Conservation (phyloP, 2,797 vertebrate genomes). For the Rhabdophis nuchalis region DNA sequence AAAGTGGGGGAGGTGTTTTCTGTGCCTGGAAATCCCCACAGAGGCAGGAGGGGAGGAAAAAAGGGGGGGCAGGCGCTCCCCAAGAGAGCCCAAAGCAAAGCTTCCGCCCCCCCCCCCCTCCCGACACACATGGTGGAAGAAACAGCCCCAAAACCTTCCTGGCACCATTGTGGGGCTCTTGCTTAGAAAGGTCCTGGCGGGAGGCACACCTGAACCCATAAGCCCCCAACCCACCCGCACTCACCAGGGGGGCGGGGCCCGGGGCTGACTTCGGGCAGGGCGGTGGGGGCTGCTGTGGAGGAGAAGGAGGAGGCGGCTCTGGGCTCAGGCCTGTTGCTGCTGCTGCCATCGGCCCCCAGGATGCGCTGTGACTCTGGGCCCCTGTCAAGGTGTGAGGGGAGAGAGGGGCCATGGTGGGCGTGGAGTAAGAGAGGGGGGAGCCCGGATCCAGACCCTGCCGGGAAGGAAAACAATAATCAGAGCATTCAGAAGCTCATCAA, state of each 20-base stretch:
- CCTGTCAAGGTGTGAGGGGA: background rate
- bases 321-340: background rate
- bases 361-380: background rate
- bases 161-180: background rate
- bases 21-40: rapidly evolving
- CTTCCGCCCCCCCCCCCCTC: background rate
- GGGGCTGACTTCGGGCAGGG: background rate
- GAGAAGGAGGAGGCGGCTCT: background rate
- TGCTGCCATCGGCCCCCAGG: background rate
- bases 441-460: background rate
- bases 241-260: background rate
- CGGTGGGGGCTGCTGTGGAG: background rate
- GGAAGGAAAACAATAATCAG: background rate
- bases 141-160: background rate
- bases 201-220: background rate
- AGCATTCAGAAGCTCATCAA: background rate
- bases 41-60: background rate
- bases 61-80: background rate
- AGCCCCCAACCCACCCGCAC: too few species aligned
- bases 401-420: background rate
- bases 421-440: background rate
- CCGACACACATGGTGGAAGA: too few species aligned
- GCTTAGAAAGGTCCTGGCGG: rapidly evolving
- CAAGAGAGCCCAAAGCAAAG: background rate
- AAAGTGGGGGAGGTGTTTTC: background rate